Conservation (phyloP, 2,888 invertebrate species). For the Fissipunctia ypsillon region DNA sequence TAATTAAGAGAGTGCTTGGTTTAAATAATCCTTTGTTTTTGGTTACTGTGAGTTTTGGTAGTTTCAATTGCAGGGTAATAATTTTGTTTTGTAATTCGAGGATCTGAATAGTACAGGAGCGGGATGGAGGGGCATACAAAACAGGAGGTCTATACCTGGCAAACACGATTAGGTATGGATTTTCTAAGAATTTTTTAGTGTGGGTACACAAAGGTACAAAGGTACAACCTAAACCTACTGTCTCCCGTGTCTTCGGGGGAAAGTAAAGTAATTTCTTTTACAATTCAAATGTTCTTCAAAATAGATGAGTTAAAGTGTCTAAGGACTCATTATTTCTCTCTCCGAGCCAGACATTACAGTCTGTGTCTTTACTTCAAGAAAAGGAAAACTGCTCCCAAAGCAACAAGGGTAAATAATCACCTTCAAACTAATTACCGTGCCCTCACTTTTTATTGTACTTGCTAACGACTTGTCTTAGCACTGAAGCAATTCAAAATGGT, state of each 20-base stretch:
- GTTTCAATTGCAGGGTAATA: constrained; percentile 53
- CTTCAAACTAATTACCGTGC: constrained; percentile 77
- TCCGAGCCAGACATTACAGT: neutral
- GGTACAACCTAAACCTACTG: neutral
- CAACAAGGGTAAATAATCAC: constrained; percentile 67
- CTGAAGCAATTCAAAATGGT: constrained; percentile 89
- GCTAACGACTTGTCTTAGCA: constrained; percentile 88
- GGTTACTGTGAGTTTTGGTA: constrained; percentile 50
- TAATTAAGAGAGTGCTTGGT: constrained; percentile 54
- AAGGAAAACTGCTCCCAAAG: constrained; percentile 53
- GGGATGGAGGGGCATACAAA: neutral
- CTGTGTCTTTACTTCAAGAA: neutral
- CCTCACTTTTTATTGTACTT: constrained; percentile 86
- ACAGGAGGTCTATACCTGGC: neutral
- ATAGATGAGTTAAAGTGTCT: neutral
- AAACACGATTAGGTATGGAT: neutral
- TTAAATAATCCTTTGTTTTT: constrained; percentile 64
- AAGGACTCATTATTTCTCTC: neutral
- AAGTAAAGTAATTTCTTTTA: neutral
- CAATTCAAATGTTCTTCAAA: neutral
- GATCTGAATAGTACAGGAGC: neutral
- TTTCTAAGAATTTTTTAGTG: neutral
- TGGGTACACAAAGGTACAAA: no score
- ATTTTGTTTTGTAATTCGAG: constrained; percentile 34
- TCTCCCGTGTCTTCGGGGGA: no score